These are phyloP conservation scores for Thunnus albacares DNA, from an alignment of 2,797 vertebrate genomes.

Conservation along the genomic window DNA sequence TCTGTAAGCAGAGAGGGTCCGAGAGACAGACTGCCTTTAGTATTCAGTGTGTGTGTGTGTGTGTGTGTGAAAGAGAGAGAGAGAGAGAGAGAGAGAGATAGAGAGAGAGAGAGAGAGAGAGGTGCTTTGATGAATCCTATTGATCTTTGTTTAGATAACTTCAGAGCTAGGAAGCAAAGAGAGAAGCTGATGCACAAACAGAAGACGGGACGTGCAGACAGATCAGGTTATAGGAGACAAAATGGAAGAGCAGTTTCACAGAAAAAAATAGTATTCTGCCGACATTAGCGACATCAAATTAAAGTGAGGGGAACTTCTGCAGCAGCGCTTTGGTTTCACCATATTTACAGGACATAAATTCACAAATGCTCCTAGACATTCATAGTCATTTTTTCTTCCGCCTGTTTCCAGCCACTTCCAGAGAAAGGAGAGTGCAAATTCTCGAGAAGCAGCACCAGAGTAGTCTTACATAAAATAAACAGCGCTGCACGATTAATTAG, in stretches of 20 bases:
- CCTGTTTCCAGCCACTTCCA: conserved; percentile 14
- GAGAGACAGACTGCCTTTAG: conserved; percentile 63
- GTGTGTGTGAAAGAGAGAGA: conserved; percentile 2
- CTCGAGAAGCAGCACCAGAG: not conserved
- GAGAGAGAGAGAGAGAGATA: conserved; percentile 24
- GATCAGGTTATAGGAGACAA: conserved; percentile 26
- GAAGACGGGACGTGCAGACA: conserved; percentile 4
- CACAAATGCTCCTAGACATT: not conserved
- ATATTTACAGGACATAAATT: not conserved
- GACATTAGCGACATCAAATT: conserved; percentile 3
- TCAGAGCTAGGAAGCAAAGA: conserved; percentile 32
- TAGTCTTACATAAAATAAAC: conserved; percentile 2
- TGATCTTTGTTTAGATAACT: conserved; percentile 57
- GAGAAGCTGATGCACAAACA: conserved; percentile 17
- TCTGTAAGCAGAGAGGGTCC: conserved; percentile 60
- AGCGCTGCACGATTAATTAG: not conserved
- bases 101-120: conserved; percentile 3
- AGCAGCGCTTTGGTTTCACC: conserved; percentile 31
- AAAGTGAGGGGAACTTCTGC: conserved; percentile 9
- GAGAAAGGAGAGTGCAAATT: conserved; percentile 3
- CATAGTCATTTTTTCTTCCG: not conserved
- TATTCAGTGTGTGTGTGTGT: conserved; percentile 36
- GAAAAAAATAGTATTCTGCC: not conserved
- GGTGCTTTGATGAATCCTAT: conserved; percentile 55
- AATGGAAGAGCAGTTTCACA: conserved; percentile 1